These are phyloP conservation scores for Lithobates sylvaticus DNA, from an alignment of 2,797 vertebrate species.

Conservation along the genomic window DNA sequence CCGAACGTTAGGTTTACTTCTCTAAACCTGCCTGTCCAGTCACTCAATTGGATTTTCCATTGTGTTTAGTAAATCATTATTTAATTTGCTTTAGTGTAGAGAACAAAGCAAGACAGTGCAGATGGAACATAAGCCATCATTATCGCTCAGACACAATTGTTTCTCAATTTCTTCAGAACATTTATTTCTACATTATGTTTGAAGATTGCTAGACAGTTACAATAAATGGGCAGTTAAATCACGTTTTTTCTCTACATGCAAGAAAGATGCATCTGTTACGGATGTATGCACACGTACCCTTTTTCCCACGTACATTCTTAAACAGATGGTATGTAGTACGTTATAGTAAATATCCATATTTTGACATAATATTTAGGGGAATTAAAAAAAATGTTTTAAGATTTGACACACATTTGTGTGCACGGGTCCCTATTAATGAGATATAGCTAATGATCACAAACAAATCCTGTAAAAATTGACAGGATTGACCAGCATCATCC, in stretches of 20 bases:
- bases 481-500: no score
- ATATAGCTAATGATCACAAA: no score
- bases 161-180: conserved; percentile 22
- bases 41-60: conserved; percentile 31
- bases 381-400: no score
- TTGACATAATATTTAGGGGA: no score
- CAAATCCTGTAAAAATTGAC: no score
- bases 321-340: neutral
- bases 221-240: neutral
- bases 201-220: conserved; percentile 15
- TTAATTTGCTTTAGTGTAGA: conserved; percentile 36
- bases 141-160: conserved; percentile 31
- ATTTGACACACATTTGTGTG: neutral
- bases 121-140: conserved; percentile 23
- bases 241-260: neutral
- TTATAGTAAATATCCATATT: no score
- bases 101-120: conserved; percentile 31
- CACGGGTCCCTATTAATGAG: no score
- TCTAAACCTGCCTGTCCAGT: conserved; percentile 10
- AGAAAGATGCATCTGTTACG: neutral
- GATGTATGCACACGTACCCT: neutral
- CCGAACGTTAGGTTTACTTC: neutral
- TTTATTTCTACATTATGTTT: conserved; percentile 25
- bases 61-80: conserved; percentile 45
- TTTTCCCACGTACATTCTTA: neutral